phyloP scores from a whole-genome alignment of 2,113 vertebrate species.

The Gopherus flavomarginatus region DNA sequence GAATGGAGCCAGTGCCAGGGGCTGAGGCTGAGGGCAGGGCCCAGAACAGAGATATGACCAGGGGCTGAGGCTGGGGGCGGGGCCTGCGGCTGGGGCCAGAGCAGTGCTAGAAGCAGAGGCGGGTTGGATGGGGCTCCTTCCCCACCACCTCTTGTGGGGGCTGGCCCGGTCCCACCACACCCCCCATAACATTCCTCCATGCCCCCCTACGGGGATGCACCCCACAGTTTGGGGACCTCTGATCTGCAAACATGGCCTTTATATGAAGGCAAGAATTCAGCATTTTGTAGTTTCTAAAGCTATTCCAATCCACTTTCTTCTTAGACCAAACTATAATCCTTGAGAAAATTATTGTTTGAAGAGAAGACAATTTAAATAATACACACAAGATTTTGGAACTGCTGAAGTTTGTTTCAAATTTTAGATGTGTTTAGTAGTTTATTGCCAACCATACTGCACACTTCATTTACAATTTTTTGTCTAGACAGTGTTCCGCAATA shows the following conservation, averaged over 20 bases:
- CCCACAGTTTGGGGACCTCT: no score
- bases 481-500: background rate
- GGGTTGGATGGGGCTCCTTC: no score
- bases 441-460: background rate
- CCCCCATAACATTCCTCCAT: no score
- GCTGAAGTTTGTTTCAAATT: background rate
- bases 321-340: background rate
- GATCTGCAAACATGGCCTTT: background rate
- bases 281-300: background rate
- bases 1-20: no score
- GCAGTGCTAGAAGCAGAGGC: no score
- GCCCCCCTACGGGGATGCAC: no score
- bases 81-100: no score
- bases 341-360: background rate
- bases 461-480: background rate
- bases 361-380: background rate
- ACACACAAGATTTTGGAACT: background rate
- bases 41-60: no score
- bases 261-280: background rate
- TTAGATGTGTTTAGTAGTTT: background rate
- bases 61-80: no score
- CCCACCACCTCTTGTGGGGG: no score
- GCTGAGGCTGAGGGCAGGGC: no score
- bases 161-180: no score
- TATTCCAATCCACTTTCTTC: background rate